phyloP scores from a whole-genome alignment of 1,140 invertebrate species.

The Caenorhabditis elegans region WBcel235 BX284602.5:14217501-14218000 shows the following conservation, averaged over 20 bases:
- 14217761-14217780: too few relatives aligned
- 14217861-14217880: neutral
- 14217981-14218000: neutral
- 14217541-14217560: too few relatives aligned
- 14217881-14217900: constrained; percentile 1
- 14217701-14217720: too few relatives aligned
- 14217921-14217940: neutral
- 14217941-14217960: neutral
- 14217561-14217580: neutral
- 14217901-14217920: neutral
- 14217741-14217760: too few relatives aligned
- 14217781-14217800: too few relatives aligned
- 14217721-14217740: too few relatives aligned
- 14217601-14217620: neutral
- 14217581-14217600: neutral
- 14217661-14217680: neutral
- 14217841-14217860: neutral
- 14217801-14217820: too few relatives aligned
- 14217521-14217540: too few relatives aligned
- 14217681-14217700: too few relatives aligned
- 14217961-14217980: constrained; percentile 2
- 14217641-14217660: neutral
- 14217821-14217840: too few relatives aligned
- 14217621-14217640: neutral
- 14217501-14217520: too few relatives aligned